A percentile compares a stretch with the other conserved stretches of the same genome.
These are phyloP conservation scores for Spodoptera litura DNA, from an alignment of 1,140 invertebrate genomes.

Conservation along the genomic window DNA sequence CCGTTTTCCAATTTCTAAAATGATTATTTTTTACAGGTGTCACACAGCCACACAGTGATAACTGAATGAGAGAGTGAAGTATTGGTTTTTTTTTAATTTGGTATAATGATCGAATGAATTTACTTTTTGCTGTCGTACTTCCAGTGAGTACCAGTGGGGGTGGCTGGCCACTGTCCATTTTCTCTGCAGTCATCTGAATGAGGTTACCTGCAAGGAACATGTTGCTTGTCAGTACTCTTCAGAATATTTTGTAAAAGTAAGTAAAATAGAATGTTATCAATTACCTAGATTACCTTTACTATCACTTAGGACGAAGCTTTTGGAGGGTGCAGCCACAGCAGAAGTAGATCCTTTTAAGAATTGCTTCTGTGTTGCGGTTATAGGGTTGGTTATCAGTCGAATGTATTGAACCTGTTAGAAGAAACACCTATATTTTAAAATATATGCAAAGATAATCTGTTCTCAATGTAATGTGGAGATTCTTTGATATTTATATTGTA, in stretches of 20 bases:
- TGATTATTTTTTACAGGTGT: conserved; percentile 39
- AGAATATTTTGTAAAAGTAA: too few relatives aligned
- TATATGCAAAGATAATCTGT: conserved; percentile 43
- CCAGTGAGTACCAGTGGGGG: conserved; percentile 57
- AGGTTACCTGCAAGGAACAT: conserved; percentile 62
- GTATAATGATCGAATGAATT: background rate
- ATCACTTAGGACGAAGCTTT: conserved; percentile 57
- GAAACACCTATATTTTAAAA: background rate
- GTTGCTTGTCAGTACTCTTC: too few relatives aligned
- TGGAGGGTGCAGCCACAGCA: conserved; percentile 45
- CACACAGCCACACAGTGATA: conserved; percentile 18
- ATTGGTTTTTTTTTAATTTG: background rate
- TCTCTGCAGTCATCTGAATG: conserved; percentile 66
- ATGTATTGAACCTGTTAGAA: conserved; percentile 89
- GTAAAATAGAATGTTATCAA: too few relatives aligned
- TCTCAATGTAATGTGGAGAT: background rate
- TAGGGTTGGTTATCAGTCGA: conserved; percentile 87
- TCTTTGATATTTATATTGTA: too few relatives aligned
- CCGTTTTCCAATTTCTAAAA: conserved; percentile 60
- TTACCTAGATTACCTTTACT: conserved; percentile 59
- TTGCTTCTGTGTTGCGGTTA: conserved; percentile 48
- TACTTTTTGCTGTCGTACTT: conserved; percentile 53
- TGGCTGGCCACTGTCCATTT: conserved; percentile 56
- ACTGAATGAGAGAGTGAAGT: background rate
- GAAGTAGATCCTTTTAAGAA: conserved; percentile 50